Conservation (phyloP, 2,113 vertebrate genomes). For the Perca flavescens region DNA sequence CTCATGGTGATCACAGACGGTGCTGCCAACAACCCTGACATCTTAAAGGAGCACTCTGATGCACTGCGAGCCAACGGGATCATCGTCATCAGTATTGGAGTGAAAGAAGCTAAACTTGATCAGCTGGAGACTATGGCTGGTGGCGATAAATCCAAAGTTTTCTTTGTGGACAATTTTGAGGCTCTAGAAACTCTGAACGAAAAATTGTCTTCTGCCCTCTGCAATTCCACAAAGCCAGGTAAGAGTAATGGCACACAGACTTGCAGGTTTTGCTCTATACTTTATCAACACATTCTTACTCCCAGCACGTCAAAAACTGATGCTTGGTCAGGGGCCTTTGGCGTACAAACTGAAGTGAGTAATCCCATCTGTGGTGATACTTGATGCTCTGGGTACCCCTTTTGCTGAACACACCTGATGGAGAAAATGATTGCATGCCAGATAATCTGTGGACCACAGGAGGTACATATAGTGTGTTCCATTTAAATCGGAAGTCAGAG, state of each 20-base stretch:
- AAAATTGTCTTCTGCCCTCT: constrained; percentile 80
- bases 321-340: no score
- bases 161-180: constrained; percentile 78
- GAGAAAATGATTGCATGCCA: no score
- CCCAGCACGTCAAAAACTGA: no score
- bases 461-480: no score
- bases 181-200: constrained; percentile 77
- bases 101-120: constrained; percentile 65
- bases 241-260: constrained; percentile 15
- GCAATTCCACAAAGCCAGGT: constrained; percentile 84
- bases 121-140: constrained; percentile 82
- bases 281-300: no score
- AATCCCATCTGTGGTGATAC: no score
- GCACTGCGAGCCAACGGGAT: constrained; percentile 69
- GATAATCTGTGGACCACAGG: no score
- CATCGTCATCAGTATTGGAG: constrained; percentile 84
- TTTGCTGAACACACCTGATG: no score
- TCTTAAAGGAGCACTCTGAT: constrained; percentile 33
- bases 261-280: no score
- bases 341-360: no score
- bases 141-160: constrained; percentile 67
- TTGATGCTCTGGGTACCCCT: no score
- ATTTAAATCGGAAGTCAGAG: no score
- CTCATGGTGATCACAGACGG: constrained; percentile 87
- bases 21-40: constrained; percentile 67